These are phyloP conservation scores for Virgularia gustaviana DNA, from an alignment of 92 coral and sea anemone species.

Conservation along the genomic window DNA sequence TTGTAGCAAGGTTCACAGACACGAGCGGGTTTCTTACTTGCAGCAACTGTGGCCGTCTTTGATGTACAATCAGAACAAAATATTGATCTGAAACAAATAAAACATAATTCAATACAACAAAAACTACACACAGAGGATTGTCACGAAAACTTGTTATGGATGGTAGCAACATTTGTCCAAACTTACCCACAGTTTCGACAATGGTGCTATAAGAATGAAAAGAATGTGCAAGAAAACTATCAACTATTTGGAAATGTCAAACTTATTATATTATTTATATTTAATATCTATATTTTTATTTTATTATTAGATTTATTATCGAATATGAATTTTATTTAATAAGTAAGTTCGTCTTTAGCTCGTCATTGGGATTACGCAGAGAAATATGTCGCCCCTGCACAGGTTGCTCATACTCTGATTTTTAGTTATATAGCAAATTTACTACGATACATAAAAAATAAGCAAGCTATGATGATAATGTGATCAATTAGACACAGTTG, in stretches of 20 bases:
- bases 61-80: slow-evolving; percentile 84
- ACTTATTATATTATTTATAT: too few species aligned
- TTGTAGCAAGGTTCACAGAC: slow-evolving; percentile 84
- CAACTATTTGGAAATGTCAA: neutral
- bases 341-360: too few species aligned
- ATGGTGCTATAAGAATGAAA: slow-evolving; percentile 71
- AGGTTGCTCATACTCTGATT: too few species aligned
- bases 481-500: neutral
- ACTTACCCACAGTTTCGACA: slow-evolving; percentile 97
- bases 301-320: too few species aligned
- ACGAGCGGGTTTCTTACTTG: slow-evolving; percentile 83
- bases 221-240: neutral
- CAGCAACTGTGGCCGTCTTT: slow-evolving; percentile 74
- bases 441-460: neutral
- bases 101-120: neutral
- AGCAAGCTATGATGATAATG: neutral
- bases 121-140: neutral
- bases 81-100: slow-evolving; percentile 57
- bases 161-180: neutral
- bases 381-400: too few species aligned
- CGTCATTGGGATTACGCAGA: too few species aligned
- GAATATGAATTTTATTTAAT: too few species aligned
- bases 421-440: neutral
- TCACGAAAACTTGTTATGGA: neutral
- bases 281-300: too few species aligned